These are phyloP conservation scores for Hypomesus transpacificus DNA, from an alignment of 2,113 vertebrate genomes.

Conservation along the genomic window DNA sequence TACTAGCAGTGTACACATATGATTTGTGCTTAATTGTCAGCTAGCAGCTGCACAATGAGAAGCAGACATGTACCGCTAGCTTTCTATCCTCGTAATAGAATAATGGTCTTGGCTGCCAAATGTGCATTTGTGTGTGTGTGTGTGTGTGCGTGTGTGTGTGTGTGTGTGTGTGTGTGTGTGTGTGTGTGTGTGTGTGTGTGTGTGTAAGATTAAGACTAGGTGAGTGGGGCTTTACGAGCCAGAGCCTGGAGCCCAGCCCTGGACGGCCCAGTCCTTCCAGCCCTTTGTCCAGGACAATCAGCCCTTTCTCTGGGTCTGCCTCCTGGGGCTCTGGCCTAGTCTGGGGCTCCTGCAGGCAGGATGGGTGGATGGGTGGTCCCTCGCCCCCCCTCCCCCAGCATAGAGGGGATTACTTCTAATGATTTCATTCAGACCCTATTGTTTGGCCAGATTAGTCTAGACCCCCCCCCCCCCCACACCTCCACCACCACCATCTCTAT, in stretches of 20 bases:
- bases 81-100: neutral
- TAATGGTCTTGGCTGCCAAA: neutral
- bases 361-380: slow-evolving; percentile 9
- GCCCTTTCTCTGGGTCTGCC: slow-evolving; percentile 1
- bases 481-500: neutral
- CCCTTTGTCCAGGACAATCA: slow-evolving; percentile 9
- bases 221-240: neutral
- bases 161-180: neutral
- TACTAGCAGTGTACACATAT: neutral
- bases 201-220: neutral
- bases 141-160: neutral
- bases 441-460: slow-evolving; percentile 12
- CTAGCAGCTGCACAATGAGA: neutral
- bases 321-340: neutral
- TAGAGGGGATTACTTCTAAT: slow-evolving; percentile 17
- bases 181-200: neutral
- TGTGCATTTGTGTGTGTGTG: neutral
- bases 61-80: neutral
- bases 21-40: neutral
- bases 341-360: no score
- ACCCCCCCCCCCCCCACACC: neutral
- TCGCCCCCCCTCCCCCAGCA: neutral
- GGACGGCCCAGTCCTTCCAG: neutral
- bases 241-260: neutral
- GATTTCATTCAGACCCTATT: slow-evolving; percentile 15